Percentiles rank a stretch among this genome's conserved stretches.
Evolutionary conservation across 2,113 vertebrate species (phyloP).

Genomic region (Sprattus sprattus): DNA sequence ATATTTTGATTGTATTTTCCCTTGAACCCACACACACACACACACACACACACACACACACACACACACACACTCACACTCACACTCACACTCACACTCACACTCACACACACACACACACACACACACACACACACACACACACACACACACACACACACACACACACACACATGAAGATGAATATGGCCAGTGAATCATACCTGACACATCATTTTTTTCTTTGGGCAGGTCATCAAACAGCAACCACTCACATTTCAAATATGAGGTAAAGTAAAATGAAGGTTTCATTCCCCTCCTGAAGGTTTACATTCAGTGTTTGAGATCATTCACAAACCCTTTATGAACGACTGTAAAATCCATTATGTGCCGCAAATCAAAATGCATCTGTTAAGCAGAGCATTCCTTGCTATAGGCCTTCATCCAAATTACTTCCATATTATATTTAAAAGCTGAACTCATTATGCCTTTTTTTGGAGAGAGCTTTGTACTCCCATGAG

Average conservation of each 20-base stretch:
- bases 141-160: neutral
- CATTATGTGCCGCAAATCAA: neutral
- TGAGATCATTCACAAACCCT: neutral
- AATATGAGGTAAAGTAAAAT: neutral
- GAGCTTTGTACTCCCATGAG: neutral
- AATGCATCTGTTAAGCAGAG: neutral
- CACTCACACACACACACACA: slow-evolving; percentile 1
- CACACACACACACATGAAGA: slow-evolving; percentile 26
- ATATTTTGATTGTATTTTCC: neutral
- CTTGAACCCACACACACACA: neutral
- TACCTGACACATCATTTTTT: slow-evolving; percentile 38
- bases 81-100: neutral
- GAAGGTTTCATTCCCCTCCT: neutral
- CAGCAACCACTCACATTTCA: slow-evolving; percentile 30
- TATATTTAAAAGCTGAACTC: neutral
- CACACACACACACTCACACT: neutral
- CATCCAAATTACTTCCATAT: neutral
- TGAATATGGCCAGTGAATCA: slow-evolving; percentile 34
- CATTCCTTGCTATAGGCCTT: neutral
- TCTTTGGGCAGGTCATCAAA: slow-evolving; percentile 20
- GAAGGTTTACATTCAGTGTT: neutral
- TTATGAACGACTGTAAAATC: neutral
- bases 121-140: neutral
- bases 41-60: neutral
- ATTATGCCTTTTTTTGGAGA: neutral